A percentile compares a stretch with the other conserved stretches of the same genome.
phyloP scores from a whole-genome alignment of 1,140 invertebrate genomes.

The Drosophila ananassae region DNA sequence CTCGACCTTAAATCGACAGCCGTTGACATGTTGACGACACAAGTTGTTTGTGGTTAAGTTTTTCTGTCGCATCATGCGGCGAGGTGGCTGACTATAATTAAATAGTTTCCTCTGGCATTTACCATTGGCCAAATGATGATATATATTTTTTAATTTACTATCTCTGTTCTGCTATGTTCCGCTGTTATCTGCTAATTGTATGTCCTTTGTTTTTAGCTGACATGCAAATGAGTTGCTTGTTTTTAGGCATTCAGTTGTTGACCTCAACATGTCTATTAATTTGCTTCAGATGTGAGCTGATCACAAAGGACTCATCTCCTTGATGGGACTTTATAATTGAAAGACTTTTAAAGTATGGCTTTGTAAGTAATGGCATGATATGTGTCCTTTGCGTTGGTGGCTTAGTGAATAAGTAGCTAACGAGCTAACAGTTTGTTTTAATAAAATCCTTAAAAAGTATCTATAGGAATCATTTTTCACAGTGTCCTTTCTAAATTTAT shows the following conservation, averaged over 20 bases:
- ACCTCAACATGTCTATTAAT: conserved; percentile 49
- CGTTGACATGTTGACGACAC: conserved; percentile 47
- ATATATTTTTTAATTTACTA: conserved; percentile 12
- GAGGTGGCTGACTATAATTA: conserved; percentile 53
- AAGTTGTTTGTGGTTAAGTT: conserved; percentile 42
- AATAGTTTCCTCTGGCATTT: conserved; percentile 25
- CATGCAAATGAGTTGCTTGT: conserved; percentile 63
- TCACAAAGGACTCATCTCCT: conserved; percentile 27
- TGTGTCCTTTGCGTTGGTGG: not conserved
- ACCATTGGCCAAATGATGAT: conserved; percentile 42
- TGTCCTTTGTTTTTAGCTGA: conserved; percentile 29
- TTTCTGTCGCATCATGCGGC: conserved; percentile 41
- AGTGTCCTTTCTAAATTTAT: too few relatives aligned
- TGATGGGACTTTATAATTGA: conserved; percentile 24
- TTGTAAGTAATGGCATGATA: conserved; percentile 18
- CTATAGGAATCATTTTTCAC: too few relatives aligned
- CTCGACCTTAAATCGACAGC: conserved; percentile 12
- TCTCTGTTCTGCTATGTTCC: conserved; percentile 9
- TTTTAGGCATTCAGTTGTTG: conserved; percentile 59
- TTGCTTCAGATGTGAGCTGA: conserved; percentile 7
- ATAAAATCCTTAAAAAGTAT: not conserved
- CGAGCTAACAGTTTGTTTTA: not conserved
- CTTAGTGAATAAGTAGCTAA: not conserved
- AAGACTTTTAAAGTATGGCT: conserved; percentile 7
- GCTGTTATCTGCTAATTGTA: conserved; percentile 46